phyloP scores from a whole-genome alignment of 2,888 invertebrate genomes.

The Drosophila paramelanica region DNA sequence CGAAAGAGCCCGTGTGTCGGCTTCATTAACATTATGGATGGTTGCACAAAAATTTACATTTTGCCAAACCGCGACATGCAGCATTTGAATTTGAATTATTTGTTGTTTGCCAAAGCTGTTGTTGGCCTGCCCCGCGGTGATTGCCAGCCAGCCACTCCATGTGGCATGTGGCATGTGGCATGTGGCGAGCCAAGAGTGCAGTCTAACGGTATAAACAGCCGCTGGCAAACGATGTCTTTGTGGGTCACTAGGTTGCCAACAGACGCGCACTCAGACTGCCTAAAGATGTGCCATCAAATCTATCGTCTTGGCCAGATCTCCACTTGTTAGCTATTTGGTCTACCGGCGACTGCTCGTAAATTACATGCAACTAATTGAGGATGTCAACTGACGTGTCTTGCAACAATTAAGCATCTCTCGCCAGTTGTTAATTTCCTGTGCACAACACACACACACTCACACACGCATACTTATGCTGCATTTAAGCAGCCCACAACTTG shows the following conservation, averaged over 20 bases:
- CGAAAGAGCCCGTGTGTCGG: constrained; percentile 26
- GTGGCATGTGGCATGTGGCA: constrained; percentile 18
- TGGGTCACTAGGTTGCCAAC: constrained; percentile 74
- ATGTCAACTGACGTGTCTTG: constrained; percentile 70
- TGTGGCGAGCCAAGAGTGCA: constrained; percentile 59
- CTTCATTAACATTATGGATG: constrained; percentile 77
- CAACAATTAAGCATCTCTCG: constrained; percentile 55
- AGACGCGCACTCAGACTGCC: constrained; percentile 12
- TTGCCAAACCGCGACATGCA: constrained; percentile 38
- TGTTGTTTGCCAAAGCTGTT: constrained; percentile 28
- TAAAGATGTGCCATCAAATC: constrained; percentile 39
- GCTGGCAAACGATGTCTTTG: constrained; percentile 53
- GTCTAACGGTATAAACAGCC: constrained; percentile 67
- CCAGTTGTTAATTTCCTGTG: constrained; percentile 41
- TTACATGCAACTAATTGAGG: constrained; percentile 72
- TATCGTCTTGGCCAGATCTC: constrained; percentile 8
- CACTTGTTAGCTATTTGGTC: constrained; percentile 35
- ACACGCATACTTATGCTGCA: constrained; percentile 20
- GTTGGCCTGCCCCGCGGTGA: not conserved
- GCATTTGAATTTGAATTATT: constrained; percentile 56
- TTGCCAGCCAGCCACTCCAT: no score
- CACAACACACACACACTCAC: constrained; percentile 3
- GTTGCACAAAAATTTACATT: constrained; percentile 58
- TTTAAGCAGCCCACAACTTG: constrained; percentile 35
- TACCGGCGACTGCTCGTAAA: constrained; percentile 52